phyloP scores from a whole-genome alignment of 2,888 invertebrate genomes.

The Rhynchonema sp. region DNA sequence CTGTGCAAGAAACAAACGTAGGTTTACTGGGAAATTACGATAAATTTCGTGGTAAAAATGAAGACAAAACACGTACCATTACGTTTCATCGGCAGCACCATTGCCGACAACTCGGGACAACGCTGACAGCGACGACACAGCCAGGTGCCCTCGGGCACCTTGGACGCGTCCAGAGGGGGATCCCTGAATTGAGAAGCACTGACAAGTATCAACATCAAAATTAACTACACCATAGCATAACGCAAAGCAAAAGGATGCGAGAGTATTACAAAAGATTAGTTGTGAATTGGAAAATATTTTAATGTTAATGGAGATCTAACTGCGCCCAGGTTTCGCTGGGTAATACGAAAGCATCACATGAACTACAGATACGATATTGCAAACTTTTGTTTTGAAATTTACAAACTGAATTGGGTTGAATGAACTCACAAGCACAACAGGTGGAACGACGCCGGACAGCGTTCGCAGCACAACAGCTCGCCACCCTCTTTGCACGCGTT shows the following conservation, averaged over 20 bases:
- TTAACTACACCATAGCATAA: too few relatives aligned
- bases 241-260: too few relatives aligned
- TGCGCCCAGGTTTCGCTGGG: too few relatives aligned
- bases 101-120: slow-evolving; percentile 1
- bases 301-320: too few relatives aligned
- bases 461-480: slow-evolving; percentile 80
- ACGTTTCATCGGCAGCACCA: background rate
- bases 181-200: too few relatives aligned
- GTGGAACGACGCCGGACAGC: slow-evolving; percentile 86
- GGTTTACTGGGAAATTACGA: too few relatives aligned
- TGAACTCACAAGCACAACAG: slow-evolving; percentile 66
- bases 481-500: slow-evolving; percentile 87
- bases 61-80: too few relatives aligned
- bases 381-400: background rate
- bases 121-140: slow-evolving; percentile 56
- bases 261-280: too few relatives aligned
- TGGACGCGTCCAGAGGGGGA: slow-evolving; percentile 69
- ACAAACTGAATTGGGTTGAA: background rate
- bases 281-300: too few relatives aligned
- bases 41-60: too few relatives aligned
- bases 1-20: too few relatives aligned
- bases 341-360: background rate
- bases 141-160: slow-evolving; percentile 78
- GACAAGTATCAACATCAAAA: too few relatives aligned
- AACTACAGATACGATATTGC: background rate